Evolutionary conservation across 2,113 vertebrate genomes (phyloP).

Genomic region (Cisticola juncidis): DNA sequence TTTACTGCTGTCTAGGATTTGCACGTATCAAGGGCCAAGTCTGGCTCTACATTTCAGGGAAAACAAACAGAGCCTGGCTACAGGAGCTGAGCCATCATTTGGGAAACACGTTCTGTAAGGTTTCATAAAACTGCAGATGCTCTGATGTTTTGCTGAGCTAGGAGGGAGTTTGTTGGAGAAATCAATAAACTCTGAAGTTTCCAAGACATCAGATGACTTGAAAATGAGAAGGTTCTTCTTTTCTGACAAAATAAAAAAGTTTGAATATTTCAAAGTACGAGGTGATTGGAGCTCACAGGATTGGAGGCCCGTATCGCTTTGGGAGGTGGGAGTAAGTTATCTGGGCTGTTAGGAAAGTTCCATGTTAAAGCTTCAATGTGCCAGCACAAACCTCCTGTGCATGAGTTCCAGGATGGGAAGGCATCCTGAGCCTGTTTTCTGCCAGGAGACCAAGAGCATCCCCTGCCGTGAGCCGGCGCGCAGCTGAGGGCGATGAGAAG

Average conservation of each 20-base stretch:
- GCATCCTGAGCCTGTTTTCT: background rate
- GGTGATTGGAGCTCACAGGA: background rate
- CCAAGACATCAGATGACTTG: background rate
- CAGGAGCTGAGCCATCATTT: background rate
- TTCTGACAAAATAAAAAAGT: background rate
- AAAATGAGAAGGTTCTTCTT: background rate
- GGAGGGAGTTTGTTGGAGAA: background rate
- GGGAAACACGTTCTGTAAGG: background rate
- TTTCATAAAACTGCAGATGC: background rate
- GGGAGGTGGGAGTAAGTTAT: background rate
- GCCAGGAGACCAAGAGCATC: background rate
- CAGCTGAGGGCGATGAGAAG: background rate
- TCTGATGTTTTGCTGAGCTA: background rate
- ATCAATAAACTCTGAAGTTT: background rate
- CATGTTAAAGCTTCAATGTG: background rate
- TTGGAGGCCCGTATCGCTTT: background rate
- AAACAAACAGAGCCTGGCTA: background rate
- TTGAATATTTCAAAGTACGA: background rate
- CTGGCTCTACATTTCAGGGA: background rate
- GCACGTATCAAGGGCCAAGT: background rate
- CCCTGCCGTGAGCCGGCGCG: accelerated
- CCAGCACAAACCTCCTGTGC: background rate
- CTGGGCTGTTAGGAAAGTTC: background rate
- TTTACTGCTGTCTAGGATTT: background rate
- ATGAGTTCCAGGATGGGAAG: background rate